These are phyloP conservation scores for Hestina assimilis DNA, from an alignment of 1,140 invertebrate genomes.

Conservation along the genomic window DNA sequence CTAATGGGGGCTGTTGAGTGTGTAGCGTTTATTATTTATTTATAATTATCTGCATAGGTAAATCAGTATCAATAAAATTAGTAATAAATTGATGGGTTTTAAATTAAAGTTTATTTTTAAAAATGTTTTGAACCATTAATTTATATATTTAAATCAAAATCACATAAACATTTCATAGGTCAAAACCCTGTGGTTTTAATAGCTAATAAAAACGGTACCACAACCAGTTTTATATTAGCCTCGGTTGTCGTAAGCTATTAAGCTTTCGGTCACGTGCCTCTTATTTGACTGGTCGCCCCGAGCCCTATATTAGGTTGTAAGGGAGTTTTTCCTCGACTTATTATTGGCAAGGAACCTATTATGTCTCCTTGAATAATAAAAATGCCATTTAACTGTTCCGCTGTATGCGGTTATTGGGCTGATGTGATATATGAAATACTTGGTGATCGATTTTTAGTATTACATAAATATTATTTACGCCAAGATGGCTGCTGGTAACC, in stretches of 20 bases:
- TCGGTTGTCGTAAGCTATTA: conserved; percentile 32
- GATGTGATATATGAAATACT: not conserved
- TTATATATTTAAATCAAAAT: no score
- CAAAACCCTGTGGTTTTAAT: no score
- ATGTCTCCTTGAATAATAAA: conserved; percentile 36
- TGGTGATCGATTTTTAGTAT: not conserved
- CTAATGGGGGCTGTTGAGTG: no score
- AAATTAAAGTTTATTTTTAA: no score
- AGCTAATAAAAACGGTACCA: not conserved
- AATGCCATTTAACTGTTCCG: conserved; percentile 27
- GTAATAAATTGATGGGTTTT: no score
- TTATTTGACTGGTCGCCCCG: conserved; percentile 37
- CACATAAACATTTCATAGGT: no score
- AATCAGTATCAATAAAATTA: no score
- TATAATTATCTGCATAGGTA: no score
- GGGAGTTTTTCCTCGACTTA: conserved; percentile 18
- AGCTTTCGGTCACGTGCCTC: conserved; percentile 36
- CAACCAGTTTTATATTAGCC: no score
- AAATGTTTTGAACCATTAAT: no score
- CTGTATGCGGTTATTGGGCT: not conserved
- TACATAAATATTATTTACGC: not conserved
- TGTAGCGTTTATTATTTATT: no score
- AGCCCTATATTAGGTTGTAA: conserved; percentile 29
- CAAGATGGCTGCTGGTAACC: no score
- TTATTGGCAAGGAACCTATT: conserved; percentile 32